Conservation (phyloP, 2,113 vertebrate species). For the Casuarius casuarius region DNA sequence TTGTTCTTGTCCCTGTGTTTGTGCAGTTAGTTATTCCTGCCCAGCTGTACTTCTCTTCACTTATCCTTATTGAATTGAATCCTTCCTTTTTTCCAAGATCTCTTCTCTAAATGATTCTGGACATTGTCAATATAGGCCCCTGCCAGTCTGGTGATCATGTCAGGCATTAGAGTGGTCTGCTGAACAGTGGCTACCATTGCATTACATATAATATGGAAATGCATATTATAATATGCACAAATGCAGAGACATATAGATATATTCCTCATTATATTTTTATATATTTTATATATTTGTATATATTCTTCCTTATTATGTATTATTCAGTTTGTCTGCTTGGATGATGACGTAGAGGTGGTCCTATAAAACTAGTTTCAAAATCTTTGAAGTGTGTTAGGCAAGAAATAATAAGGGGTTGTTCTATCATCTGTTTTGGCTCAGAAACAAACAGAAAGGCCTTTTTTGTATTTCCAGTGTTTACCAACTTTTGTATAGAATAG, state of each 20-base stretch:
- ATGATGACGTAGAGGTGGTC: not conserved
- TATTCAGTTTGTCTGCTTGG: not conserved
- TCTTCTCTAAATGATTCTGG: not conserved
- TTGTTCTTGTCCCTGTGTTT: not conserved
- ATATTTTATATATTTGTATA: not conserved
- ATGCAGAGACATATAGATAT: not conserved
- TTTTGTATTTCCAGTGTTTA: not conserved
- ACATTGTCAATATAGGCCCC: not conserved
- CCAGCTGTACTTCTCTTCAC: not conserved
- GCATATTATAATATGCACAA: not conserved
- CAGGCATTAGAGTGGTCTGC: not conserved
- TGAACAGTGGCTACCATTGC: not conserved
- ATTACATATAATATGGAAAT: not conserved
- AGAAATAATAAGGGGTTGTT: not conserved
- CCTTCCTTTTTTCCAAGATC: not conserved
- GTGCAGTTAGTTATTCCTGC: not conserved
- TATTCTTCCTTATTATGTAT: no score
- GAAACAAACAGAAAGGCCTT: not conserved
- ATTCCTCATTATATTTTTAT: not conserved
- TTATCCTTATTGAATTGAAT: not conserved
- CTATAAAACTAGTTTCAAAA: not conserved
- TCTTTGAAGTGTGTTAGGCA: not conserved
- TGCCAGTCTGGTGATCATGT: not conserved
- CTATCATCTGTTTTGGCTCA: not conserved
- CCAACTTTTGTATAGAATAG: not conserved